Base-by-base conservation (phyloP, 2,888 invertebrate genomes). In the Eugnorisma glareosa region DNA sequence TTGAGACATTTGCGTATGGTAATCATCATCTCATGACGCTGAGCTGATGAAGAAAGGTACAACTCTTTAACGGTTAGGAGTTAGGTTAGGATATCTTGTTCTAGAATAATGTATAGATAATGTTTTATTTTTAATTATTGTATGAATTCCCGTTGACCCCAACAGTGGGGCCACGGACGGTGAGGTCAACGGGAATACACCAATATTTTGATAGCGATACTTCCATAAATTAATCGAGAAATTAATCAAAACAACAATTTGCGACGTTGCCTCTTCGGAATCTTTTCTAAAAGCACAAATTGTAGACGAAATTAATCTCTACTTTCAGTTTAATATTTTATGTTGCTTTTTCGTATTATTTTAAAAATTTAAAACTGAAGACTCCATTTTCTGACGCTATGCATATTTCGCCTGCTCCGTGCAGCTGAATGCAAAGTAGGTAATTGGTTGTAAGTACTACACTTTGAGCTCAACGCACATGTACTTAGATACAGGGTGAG, bases 371-470 rank as follows among this genome's bases (percentile, higher is more conserved):
- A 0, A 13, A 31, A 0, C 11, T 61, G 24, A 71, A 45, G 57
- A 28, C 37, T 57, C 7, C 6, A 45, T 71, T 54, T 63, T 78
- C 37, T 21, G 24, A 40, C 18, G 51, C 18, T 72, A 37, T 73
- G 40, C 45, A 31, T 71, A 57, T 79, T 54, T 70, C 1, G 21
- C 40, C 5, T 24, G 15, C 7, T 67, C 24, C 66, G 35, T 54
- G 73, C 40, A 51, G 28, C 28, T 43, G 37, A 63, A 82, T 67
- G 69, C 63, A 63, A 73, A 81, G 18, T 43, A 59, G 35, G 73
- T 81, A 77, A 83, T 83, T 74, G 77, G 71, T 18, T 28, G 54
- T 67, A 66, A 51, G 54, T 70, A 45, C 54, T 28, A n/a, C 10
- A 70, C 64, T 69, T 13, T 18, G 40, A 24, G 15, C 8, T 64